These are phyloP conservation scores for Cecidostiba fungosa DNA, from an alignment of 2,888 invertebrate genomes.

Conservation along the genomic window DNA sequence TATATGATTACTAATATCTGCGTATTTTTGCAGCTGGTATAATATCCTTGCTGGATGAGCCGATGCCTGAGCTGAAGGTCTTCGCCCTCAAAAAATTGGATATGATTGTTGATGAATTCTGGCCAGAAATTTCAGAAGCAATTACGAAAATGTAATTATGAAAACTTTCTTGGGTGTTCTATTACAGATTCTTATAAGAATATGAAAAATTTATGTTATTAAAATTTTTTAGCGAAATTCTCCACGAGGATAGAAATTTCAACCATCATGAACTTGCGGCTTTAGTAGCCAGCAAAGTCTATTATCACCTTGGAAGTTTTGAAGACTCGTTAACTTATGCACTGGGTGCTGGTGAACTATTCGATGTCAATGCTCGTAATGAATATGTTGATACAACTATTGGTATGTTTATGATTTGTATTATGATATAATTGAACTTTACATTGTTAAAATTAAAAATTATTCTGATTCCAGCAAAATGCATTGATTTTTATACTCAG, in stretches of 20 bases:
- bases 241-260: slow-evolving; percentile 95
- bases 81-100: slow-evolving; percentile 96
- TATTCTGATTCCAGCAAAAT: slow-evolving; percentile 87
- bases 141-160: slow-evolving; percentile 93
- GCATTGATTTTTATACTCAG: slow-evolving; percentile 97
- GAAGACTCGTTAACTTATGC: slow-evolving; percentile 99
- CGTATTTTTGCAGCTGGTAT: slow-evolving; percentile 88
- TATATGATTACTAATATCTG: background rate
- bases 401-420: slow-evolving; percentile 78
- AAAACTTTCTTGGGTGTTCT: background rate
- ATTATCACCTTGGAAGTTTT: slow-evolving; percentile 98
- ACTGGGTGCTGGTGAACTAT: slow-evolving; percentile 95
- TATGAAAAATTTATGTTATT: background rate
- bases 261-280: slow-evolving; percentile 96
- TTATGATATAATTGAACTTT: background rate
- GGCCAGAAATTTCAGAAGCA: slow-evolving; percentile 99
- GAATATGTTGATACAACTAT: slow-evolving; percentile 99
- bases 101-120: slow-evolving; percentile 97
- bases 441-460: background rate
- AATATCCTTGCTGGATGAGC: slow-evolving; percentile 96
- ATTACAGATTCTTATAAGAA: slow-evolving; percentile 7
- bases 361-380: slow-evolving; percentile 95
- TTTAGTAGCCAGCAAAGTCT: slow-evolving; percentile 98
- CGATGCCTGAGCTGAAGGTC: slow-evolving; percentile 94
- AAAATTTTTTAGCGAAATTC: slow-evolving; percentile 87